Evolutionary conservation across 2,113 vertebrate species (phyloP), one percentile per base, ranked within the genome.

Genomic region (Halcyon malimbica): DNA sequence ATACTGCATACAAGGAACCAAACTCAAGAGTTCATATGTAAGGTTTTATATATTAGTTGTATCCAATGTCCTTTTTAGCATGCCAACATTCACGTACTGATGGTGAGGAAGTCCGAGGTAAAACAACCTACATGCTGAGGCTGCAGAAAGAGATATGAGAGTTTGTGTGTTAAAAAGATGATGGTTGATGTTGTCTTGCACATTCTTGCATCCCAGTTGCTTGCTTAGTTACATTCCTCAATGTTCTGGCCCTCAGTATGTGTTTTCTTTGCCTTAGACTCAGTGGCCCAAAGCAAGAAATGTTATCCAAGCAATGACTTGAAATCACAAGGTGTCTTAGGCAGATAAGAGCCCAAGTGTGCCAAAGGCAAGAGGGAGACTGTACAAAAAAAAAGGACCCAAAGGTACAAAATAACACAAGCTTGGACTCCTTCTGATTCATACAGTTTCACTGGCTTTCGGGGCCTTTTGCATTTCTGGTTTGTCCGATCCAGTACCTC

Each of bases 141-240:
- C 93, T 84, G 53, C 89, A 94, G 76, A 92, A 81, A 44, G 73
- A 82, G 77, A 73, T 83, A 74, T 42, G 82, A 91, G 89, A 94
- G 63, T 76, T 42, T 85, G 62, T 59, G 62, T 92, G 74, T 84
- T 94, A 79, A 76, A 41, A 94, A 89, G 74, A 83, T 78, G 88
- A 81, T 94, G 91, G 59, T 19, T 79, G 77, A 51, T 76, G 39
- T 84, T 87, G 92, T 91, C 81, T 70, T 94, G 81, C 81, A 87
- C 91, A 89, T 94, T 96, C 70, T 91, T 91, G 87, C 77, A 87
- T 94, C 91, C 70, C 67, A 63, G 62, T 94, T 89, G 92, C 89
- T 95, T 87, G 74, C 83, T 62, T 79, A 84, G 62, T 85, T 96
- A 50, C 7, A 1, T 87, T 89, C 95, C 91, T 95, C 91, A 77